phyloP scores from a whole-genome alignment of 2,888 invertebrate species.

The Leucozona laternaria region DNA sequence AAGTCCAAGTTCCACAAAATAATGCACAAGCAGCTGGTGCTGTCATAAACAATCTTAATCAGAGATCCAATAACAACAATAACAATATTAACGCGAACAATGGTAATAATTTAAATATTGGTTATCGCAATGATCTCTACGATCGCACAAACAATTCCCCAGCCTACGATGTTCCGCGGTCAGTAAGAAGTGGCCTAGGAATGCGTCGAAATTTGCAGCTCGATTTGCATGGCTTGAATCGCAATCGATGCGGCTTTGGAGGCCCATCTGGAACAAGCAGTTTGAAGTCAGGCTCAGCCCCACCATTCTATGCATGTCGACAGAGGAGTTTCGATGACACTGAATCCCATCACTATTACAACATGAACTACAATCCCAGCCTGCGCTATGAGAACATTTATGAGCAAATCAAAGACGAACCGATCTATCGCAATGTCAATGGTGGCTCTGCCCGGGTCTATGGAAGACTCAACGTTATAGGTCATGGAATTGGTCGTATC shows the following conservation, averaged over 20 bases:
- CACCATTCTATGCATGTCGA: slow-evolving; percentile 77
- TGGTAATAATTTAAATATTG: slow-evolving; percentile 79
- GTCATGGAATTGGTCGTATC: slow-evolving; percentile 85
- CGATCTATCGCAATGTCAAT: slow-evolving; percentile 81
- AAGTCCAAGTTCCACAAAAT: slow-evolving; percentile 32
- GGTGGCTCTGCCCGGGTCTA: slow-evolving; percentile 82
- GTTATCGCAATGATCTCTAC: slow-evolving; percentile 83
- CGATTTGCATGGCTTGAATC: slow-evolving; percentile 79
- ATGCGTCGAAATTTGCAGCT: slow-evolving; percentile 83
- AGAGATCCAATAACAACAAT: slow-evolving; percentile 40
- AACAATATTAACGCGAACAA: slow-evolving; percentile 47
- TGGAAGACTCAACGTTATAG: slow-evolving; percentile 85
- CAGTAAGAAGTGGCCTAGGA: slow-evolving; percentile 82
- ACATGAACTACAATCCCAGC: slow-evolving; percentile 80
- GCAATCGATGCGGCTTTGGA: slow-evolving; percentile 71
- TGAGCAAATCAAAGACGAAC: slow-evolving; percentile 85
- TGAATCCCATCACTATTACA: slow-evolving; percentile 83
- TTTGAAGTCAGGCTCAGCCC: slow-evolving; percentile 65
- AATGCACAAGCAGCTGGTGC: slow-evolving; percentile 53
- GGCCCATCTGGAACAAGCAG: slow-evolving; percentile 38
- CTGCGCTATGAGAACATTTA: slow-evolving; percentile 85
- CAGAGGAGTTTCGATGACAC: slow-evolving; percentile 84
- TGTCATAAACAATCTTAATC: slow-evolving; percentile 72
- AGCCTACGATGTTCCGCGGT: slow-evolving; percentile 83
- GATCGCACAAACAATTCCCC: slow-evolving; percentile 81